Evolutionary conservation across 2,797 vertebrate genomes (phyloP).

Genomic region (Mycteria americana): DNA sequence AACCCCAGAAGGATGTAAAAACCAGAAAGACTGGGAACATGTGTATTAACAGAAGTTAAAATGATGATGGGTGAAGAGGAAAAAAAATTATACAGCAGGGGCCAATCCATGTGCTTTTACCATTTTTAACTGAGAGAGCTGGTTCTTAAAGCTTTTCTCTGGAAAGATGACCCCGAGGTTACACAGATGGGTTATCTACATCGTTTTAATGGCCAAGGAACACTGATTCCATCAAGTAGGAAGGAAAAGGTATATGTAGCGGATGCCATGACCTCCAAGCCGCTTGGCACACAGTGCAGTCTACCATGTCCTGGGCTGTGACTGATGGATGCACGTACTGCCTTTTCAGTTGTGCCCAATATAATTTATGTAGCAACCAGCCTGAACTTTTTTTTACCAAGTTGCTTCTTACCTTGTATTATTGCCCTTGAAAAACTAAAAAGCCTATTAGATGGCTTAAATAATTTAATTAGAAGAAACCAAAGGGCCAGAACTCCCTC

Average conservation of each 20-base stretch:
- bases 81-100: rapidly evolving
- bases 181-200: rapidly evolving
- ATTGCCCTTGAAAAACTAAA: background rate
- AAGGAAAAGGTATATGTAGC: background rate
- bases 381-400: background rate
- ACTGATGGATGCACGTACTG: background rate
- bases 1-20: background rate
- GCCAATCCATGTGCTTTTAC: background rate
- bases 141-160: background rate
- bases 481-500: background rate
- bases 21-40: background rate
- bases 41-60: background rate
- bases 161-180: background rate
- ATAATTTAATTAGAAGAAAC: background rate
- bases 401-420: background rate
- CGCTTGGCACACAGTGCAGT: background rate
- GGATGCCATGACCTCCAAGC: background rate
- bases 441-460: background rate
- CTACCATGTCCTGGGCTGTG: background rate
- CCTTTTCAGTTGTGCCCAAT: background rate
- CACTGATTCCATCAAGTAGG: background rate
- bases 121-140: background rate
- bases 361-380: background rate
- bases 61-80: background rate
- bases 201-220: background rate